Base-by-base conservation (phyloP, 2,888 invertebrate species). In the Abscondita cerata region DNA sequence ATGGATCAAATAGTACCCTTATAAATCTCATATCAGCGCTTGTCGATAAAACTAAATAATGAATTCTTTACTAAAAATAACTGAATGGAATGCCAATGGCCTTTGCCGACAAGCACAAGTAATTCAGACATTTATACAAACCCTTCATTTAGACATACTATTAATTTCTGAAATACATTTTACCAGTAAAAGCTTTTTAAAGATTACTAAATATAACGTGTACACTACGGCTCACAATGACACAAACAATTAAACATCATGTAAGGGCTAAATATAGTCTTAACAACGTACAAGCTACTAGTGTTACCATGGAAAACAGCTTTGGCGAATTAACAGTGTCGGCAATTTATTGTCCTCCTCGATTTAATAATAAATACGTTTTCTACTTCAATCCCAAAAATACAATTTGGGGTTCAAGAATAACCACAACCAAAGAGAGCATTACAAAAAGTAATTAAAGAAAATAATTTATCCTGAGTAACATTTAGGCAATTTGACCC, bases 21-120 rank as follows among this genome's bases (percentile, higher is more conserved):
- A n/a, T n/a, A n/a, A n/a, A 41, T 41, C 8, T 41, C 41, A 41
- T 41, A 3, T 41, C 41, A 41, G 9, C 19, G 18, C 46, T 46
- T 19, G 46, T 19, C n/a, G n/a, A n/a, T 46, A 46, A 46, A 46
- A 18, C 19, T 6, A 46, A 46, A 46, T 46, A 46, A 46, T 46
- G 46, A 20, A 15, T n/a, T 18, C 19, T 16, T 6, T 8, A 46
- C 19, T 46, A 18, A 46, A 16, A 16, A n/a, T 46, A 18, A 20
- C 46, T 9, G 46, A 16, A 15, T 46, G 18, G 46, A 46, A 46
- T 18, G n/a, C 46, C 18, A 46, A 46, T n/a, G 46, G 46, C 4
- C 18, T 46, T 11, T 46, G 46, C 11, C 18, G 19, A 46, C 18
- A 19, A 8, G 18, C 20, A 19, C 46, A 46, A 46, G 46, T 8